Base-by-base conservation (phyloP, 2,113 vertebrate genomes). In the Pionites leucogaster region DNA sequence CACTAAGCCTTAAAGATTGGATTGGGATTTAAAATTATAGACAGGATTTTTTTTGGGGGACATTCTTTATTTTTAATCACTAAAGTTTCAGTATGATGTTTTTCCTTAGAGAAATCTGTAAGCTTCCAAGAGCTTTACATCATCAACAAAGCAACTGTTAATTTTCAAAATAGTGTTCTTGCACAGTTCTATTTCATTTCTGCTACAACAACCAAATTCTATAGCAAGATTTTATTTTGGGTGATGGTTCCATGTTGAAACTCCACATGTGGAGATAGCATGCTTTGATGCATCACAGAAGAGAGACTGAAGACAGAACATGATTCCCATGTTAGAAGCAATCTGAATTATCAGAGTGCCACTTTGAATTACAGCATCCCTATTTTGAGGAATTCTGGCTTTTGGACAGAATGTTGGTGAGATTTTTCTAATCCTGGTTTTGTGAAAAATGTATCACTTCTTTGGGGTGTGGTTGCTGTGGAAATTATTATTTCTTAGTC, bases 201-300 rank as follows among this genome's bases (percentile, higher is more conserved):
- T 87, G 14, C 37, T 47, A 42, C 12, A 72, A 42, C 35, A 68
- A 41, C 4, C 2, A 79, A 37, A 78, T 44, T 39, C 7, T 52
- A 46, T 10, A 2, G 4, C 8, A 67, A 75, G 15, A 13, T 29
- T 60, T 88, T 37, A 87, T 90, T 87, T 68, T 75, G 70, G 47
- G 7, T 7, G 11, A 49, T 42, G 11, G 7, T 29, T 79, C 4
- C 17, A 29, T 17, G 6, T 9, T 68, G 55, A 75, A 82, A 86
- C 3, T 27, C 2, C 6, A 31, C 14, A 49, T 1, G 0, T 31
- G 12, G 24, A 31, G 41, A 16, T 10, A 67, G 4, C 5, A 37
- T 33, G 35, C 13, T 42, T 52, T 5, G 6, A 20, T 25, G 6
- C 14, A 63, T 31, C 37, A 53, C 17, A 69, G 37, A 72, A 68